Base-by-base conservation (phyloP, 1,140 invertebrate genomes). In the Zophobas atratus region DNA sequence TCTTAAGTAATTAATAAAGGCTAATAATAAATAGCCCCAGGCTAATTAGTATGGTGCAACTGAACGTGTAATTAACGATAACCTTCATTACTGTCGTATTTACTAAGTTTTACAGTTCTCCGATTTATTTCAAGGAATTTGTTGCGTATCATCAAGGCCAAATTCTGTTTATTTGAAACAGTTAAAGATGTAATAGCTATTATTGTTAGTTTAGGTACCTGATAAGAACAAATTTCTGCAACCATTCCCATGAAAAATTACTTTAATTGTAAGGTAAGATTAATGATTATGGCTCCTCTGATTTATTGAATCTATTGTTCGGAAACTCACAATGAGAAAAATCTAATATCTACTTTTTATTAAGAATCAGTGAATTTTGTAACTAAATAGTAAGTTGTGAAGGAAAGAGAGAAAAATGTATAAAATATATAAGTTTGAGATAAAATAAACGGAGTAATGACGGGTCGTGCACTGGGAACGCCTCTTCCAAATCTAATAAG, bases 401-500 rank as follows among this genome's bases (percentile, higher is more conserved):
- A 36, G 35, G 35, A 55, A 38, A 2, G 6, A 35, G 33, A 35
- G 34, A 60, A 60, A 38, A 60, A n/a, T 67, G 38, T 34, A 43
- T 43, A 67, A 43, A 32, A 43, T 20, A 67, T 43, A 41, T n/a
- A 67, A 6, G 60, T 43, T 32, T 32, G 38, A 67, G 8, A 67
- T 6, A 32, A 33, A 67, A 67, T 67, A 67, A 67, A 67, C 6
- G 39, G 2, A 67, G 43, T 67, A 67, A 67, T 67, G 60, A 67
- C 60, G 60, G 60, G 38, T 67, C 39, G 60, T 67, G 60, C 33
- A 67, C 38, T 36, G 39, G 60, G 60, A 67, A 67, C 60, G 60
- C 60, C 60, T 67, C 60, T 67, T 67, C 60, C 60, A 67, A 67
- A 67, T 67, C 60, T 67, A 67, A 67, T 67, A 67, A 67, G 39